Percentiles rank a stretch among this genome's conserved stretches.
These are phyloP conservation scores for Anthophora plumipes DNA, from an alignment of 2,888 invertebrate species.

Conservation along the genomic window DNA sequence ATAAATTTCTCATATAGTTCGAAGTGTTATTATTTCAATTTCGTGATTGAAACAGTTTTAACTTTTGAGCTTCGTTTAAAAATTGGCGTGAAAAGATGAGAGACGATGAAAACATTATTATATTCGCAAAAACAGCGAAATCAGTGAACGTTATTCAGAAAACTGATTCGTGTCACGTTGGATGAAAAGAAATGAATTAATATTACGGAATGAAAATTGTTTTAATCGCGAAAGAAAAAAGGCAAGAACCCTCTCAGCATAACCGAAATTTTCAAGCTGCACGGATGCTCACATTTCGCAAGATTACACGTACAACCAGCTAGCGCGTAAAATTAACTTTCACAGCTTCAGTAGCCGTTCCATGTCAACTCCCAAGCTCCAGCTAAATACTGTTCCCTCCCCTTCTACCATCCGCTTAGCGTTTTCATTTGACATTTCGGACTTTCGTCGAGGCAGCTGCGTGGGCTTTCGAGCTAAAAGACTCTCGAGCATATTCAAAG, in stretches of 20 bases:
- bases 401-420: background rate
- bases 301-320: background rate
- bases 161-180: background rate
- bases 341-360: conserved; percentile 3
- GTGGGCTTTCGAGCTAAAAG: conserved; percentile 18
- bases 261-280: background rate
- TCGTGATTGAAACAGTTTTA: too few species aligned
- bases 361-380: background rate
- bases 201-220: too few species aligned
- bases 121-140: too few species aligned
- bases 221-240: too few species aligned
- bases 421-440: conserved; percentile 41
- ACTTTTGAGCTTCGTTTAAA: too few species aligned
- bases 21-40: too few species aligned
- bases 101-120: too few species aligned
- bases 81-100: too few species aligned
- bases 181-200: background rate
- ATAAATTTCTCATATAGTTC: too few species aligned
- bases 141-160: too few species aligned
- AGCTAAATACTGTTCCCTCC: background rate
- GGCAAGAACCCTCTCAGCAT: too few species aligned
- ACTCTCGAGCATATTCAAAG: conserved; percentile 25
- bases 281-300: background rate
- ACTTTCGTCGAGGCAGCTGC: background rate
- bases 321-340: conserved; percentile 24